These are phyloP conservation scores for Spodoptera frugiperda DNA, from an alignment of 1,140 invertebrate genomes.

Conservation along the genomic window DNA sequence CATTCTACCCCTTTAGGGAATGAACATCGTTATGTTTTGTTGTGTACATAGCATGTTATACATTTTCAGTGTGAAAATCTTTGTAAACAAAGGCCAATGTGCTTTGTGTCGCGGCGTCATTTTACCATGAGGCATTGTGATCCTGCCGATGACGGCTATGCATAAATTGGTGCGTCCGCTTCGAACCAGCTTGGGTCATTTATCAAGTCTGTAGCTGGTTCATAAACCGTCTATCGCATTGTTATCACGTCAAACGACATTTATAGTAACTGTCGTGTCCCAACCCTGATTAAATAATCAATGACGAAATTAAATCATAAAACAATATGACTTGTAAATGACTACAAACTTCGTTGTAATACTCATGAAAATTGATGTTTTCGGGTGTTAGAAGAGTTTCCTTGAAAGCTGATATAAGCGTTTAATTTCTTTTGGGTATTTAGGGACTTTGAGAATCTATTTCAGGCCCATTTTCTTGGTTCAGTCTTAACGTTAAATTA, in stretches of 20 bases:
- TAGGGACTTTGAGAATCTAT: no score
- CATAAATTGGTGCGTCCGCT: slow-evolving; percentile 64
- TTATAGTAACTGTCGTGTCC: slow-evolving; percentile 67
- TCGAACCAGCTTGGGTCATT: slow-evolving; percentile 61
- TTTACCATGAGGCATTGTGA: slow-evolving; percentile 51
- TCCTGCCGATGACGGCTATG: slow-evolving; percentile 65
- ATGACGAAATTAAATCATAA: slow-evolving; percentile 45
- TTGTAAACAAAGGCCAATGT: slow-evolving; percentile 32
- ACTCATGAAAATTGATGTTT: no score
- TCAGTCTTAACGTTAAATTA: no score
- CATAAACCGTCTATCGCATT: slow-evolving; percentile 74
- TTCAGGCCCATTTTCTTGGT: no score
- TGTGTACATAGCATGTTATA: no score
- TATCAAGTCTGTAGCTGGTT: slow-evolving; percentile 66
- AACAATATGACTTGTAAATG: no score
- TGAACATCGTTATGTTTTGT: no score
- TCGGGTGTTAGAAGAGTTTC: no score
- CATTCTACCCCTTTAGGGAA: no score
- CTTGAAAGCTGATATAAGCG: no score
- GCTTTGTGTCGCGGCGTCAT: slow-evolving; percentile 38
- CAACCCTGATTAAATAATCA: slow-evolving; percentile 68
- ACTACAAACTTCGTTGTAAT: no score
- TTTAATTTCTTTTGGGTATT: no score
- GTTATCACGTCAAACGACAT: slow-evolving; percentile 74
- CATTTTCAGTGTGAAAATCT: neutral